Evolutionary conservation across 1,140 invertebrate species (phyloP).

Genomic region (Amyelois transitella): DNA sequence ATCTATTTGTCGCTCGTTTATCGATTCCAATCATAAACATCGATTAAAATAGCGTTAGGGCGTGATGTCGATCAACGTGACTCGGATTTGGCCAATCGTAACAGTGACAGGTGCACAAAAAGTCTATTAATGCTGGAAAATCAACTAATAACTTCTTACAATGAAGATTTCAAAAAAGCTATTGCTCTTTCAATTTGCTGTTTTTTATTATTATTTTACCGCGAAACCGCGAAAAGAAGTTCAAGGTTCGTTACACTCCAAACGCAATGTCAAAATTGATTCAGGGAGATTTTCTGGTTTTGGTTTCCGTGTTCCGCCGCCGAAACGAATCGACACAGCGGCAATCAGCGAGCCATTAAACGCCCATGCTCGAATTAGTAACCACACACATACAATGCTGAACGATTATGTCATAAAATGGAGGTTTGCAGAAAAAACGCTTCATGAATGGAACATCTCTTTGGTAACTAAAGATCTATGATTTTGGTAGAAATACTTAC

Average conservation of each 20-base stretch:
- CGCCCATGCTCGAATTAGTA: conserved; percentile 48
- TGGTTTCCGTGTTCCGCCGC: conserved; percentile 35
- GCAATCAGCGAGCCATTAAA: conserved; percentile 43
- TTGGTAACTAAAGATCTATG: too few relatives aligned
- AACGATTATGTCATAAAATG: conserved; percentile 1
- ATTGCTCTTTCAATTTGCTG: conserved; percentile 6
- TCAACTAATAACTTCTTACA: neutral
- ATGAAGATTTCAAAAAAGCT: neutral
- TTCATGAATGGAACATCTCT: neutral
- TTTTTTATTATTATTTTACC: conserved; percentile 22
- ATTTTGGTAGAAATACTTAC: too few relatives aligned
- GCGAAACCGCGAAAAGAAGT: conserved; percentile 26
- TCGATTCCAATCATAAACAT: neutral
- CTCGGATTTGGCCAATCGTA: neutral
- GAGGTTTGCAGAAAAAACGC: neutral
- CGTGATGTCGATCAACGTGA: neutral
- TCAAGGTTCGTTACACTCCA: conserved; percentile 40
- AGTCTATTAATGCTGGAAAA: neutral
- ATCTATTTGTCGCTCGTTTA: neutral
- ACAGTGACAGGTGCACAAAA: neutral
- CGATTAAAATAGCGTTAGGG: neutral
- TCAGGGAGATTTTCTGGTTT: conserved; percentile 16
- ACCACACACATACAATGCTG: conserved; percentile 21
- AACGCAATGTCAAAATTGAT: conserved; percentile 21
- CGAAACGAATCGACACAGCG: conserved; percentile 29